These are phyloP conservation scores for Seira musarum DNA, from an alignment of 2,888 invertebrate genomes.

Conservation along the genomic window DNA sequence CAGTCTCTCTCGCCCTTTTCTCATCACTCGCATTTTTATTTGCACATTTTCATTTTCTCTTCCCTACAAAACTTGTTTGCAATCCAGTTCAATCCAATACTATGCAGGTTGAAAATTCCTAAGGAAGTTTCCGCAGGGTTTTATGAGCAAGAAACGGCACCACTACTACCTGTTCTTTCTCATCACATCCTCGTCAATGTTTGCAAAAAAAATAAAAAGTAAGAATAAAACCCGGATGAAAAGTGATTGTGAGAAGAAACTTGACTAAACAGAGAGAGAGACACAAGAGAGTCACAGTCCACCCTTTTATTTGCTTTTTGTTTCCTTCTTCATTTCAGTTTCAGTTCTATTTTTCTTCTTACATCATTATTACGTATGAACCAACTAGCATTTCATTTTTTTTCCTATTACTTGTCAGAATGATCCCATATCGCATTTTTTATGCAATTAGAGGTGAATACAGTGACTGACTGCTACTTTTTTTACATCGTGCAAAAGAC, in stretches of 20 bases:
- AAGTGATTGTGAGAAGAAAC: too few species aligned
- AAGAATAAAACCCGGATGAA: too few species aligned
- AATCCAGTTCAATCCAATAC: not conserved
- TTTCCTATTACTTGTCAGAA: constrained; percentile 10
- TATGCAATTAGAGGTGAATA: constrained; percentile 26
- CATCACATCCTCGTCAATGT: not conserved
- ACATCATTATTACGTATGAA: constrained; percentile 20
- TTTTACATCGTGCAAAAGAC: too few species aligned
- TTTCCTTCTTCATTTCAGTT: too few species aligned
- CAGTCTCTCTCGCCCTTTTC: too few species aligned
- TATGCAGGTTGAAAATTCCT: constrained; percentile 1
- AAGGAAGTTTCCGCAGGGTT: not conserved
- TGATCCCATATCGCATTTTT: constrained; percentile 39
- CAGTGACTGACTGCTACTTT: too few species aligned
- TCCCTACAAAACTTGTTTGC: not conserved
- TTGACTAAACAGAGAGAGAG: too few species aligned
- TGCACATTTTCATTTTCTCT: not conserved
- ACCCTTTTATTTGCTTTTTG: too few species aligned
- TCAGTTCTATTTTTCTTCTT: not conserved
- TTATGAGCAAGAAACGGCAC: not conserved
- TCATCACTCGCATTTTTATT: too few species aligned
- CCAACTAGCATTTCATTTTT: constrained; percentile 21
- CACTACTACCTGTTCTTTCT: not conserved
- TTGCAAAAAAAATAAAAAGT: too few species aligned
- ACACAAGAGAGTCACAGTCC: too few species aligned